phyloP scores from a whole-genome alignment of 2,888 invertebrate genomes.

The Corbicula japonica region DNA sequence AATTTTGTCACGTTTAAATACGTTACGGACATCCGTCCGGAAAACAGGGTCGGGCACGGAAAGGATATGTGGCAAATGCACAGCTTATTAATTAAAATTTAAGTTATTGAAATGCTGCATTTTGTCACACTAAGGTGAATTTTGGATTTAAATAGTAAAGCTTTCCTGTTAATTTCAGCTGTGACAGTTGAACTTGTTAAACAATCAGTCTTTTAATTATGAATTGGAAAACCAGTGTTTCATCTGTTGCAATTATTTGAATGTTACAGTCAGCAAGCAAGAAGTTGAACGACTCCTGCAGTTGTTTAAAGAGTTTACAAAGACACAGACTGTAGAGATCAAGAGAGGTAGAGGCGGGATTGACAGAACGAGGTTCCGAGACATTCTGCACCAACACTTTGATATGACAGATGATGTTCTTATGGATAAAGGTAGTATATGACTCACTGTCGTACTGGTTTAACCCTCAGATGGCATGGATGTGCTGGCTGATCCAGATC shows the following conservation, averaged over 20 bases:
- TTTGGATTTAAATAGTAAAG: no score
- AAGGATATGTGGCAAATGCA: no score
- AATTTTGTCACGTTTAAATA: no score
- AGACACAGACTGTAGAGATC: constrained; percentile 28
- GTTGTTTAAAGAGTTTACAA: constrained; percentile 60
- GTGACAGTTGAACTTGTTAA: no score
- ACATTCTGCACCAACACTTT: constrained; percentile 87
- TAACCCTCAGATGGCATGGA: background rate
- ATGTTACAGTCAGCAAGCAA: constrained; percentile 63
- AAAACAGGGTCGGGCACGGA: no score
- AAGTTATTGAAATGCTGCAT: no score
- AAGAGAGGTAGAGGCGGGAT: constrained; percentile 66
- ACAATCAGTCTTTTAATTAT: no score
- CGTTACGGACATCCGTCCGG: no score
- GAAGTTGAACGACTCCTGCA: constrained; percentile 70
- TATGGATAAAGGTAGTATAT: constrained; percentile 89
- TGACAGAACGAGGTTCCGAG: constrained; percentile 79
- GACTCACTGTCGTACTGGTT: no score
- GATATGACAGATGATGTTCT: constrained; percentile 93
- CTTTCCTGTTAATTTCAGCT: no score
- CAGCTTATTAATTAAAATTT: no score
- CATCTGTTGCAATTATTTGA: background rate
- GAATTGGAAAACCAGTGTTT: background rate
- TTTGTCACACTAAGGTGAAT: no score
- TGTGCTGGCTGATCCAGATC: background rate